A percentile compares a stretch with the other conserved stretches of the same genome.
Conservation (phyloP, 2,113 vertebrate genomes). For the Bubo blakistoni region DNA sequence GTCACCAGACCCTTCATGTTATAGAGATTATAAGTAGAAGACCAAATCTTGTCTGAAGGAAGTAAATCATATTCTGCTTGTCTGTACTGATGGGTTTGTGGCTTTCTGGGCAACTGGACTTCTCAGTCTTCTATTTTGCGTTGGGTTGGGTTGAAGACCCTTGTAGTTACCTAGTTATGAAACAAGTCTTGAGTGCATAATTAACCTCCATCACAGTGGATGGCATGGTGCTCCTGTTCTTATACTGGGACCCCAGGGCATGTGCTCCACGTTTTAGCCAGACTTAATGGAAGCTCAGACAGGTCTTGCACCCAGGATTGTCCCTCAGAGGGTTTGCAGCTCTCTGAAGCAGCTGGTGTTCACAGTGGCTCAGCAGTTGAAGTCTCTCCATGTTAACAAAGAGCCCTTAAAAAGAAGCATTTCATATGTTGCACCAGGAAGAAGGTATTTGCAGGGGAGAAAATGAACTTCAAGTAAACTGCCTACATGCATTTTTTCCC, state of each 20-base stretch:
- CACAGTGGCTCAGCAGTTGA: neutral
- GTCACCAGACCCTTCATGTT: neutral
- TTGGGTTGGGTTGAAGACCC: neutral
- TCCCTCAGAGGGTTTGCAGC: neutral
- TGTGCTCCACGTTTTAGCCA: neutral
- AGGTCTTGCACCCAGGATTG: neutral
- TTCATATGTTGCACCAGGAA: neutral
- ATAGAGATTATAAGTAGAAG: neutral
- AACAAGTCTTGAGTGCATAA: neutral
- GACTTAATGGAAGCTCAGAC: neutral
- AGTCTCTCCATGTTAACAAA: neutral
- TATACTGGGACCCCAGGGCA: neutral
- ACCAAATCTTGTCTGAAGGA: neutral
- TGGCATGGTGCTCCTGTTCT: neutral
- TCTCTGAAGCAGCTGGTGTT: neutral
- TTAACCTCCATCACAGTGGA: neutral
- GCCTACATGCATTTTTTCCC: neutral
- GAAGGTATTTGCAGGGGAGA: neutral
- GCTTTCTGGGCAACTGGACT: neutral
- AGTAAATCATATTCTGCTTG: neutral
- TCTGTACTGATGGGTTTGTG: neutral
- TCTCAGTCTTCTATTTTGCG: neutral
- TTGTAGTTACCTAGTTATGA: neutral
- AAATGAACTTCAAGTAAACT: neutral
- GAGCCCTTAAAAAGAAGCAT: neutral